These are phyloP conservation scores for Paradisaea rubra DNA, from an alignment of 2,113 vertebrate genomes.

Conservation along the genomic window DNA sequence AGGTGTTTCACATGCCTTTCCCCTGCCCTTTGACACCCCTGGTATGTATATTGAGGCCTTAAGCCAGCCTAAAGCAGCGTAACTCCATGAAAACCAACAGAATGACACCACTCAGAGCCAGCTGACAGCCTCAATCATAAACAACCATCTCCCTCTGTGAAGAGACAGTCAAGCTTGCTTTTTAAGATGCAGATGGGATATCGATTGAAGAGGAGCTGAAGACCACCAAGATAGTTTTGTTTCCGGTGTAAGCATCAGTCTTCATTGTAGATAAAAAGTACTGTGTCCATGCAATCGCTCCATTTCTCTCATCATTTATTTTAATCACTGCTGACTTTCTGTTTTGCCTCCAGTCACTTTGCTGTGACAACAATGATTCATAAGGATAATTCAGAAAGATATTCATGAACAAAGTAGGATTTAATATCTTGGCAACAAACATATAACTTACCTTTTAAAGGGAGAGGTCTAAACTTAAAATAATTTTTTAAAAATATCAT, in stretches of 20 bases:
- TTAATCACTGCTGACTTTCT: neutral
- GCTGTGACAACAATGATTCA: constrained; percentile 12
- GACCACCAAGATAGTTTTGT: constrained; percentile 20
- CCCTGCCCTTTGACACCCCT: neutral
- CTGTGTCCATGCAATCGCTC: neutral
- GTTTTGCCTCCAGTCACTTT: constrained; percentile 13
- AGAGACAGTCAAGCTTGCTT: neutral
- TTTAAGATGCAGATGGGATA: constrained; percentile 4
- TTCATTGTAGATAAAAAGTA: neutral
- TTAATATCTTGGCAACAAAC: neutral
- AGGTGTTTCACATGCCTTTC: neutral
- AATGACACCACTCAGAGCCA: neutral
- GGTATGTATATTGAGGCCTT: neutral
- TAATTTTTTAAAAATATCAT: neutral
- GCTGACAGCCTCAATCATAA: neutral
- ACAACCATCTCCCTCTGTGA: neutral
- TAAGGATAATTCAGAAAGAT: neutral
- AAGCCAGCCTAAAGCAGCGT: accelerated
- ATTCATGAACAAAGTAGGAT: neutral
- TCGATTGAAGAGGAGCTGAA: neutral
- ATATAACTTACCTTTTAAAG: neutral
- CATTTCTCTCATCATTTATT: constrained; percentile 11
- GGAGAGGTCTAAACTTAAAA: neutral
- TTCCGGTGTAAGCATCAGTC: neutral
- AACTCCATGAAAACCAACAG: neutral